These are phyloP conservation scores for Blastomussa wellsi DNA, from an alignment of 92 coral and sea anemone genomes.

Conservation along the genomic window DNA sequence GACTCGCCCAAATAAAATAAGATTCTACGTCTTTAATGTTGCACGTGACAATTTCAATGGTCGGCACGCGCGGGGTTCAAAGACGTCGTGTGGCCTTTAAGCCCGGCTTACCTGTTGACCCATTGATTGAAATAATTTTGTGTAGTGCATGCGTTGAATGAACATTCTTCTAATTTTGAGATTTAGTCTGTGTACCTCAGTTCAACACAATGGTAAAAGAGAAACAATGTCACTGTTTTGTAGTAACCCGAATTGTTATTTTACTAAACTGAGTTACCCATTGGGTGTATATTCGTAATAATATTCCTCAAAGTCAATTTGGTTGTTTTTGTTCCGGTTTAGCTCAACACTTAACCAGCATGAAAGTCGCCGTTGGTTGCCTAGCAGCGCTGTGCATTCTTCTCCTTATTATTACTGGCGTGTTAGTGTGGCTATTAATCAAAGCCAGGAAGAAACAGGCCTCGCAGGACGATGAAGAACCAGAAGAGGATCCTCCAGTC, in stretches of 20 bases:
- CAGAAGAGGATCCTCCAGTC: constrained; percentile 20
- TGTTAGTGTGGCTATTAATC: constrained; percentile 26
- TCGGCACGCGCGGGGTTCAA: not conserved
- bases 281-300: no score
- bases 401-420: constrained; percentile 9
- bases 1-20: not conserved
- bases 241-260: not conserved
- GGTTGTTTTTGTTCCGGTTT: not conserved
- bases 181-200: no score
- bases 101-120: no score
- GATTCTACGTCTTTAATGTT: not conserved
- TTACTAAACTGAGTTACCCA: no score
- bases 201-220: no score
- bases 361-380: constrained; percentile 37
- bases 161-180: no score
- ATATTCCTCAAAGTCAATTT: not conserved
- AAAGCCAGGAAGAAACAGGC: constrained; percentile 13
- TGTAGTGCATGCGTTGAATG: no score
- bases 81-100: no score
- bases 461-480: constrained; percentile 7
- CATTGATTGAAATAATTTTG: no score
- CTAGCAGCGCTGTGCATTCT: constrained; percentile 24
- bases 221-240: no score
- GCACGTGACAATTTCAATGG: not conserved
- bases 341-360: constrained; percentile 9